Base-by-base conservation (phyloP, 2,888 invertebrate species). In the Tuta absoluta region DNA sequence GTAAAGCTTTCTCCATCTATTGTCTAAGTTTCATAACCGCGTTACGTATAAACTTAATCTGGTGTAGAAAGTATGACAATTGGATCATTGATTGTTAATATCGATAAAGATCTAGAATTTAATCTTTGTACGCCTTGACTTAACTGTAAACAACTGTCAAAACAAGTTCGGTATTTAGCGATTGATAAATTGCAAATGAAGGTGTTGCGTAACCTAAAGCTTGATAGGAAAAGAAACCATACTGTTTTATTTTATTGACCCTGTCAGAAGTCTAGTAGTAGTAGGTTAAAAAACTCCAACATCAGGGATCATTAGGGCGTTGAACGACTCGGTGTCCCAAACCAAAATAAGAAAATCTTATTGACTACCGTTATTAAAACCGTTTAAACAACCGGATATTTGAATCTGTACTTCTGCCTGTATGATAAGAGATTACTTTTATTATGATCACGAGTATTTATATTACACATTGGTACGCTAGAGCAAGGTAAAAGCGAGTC, bases 51-150 rank as follows among this genome's bases (percentile, higher is more conserved):
- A 68, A 72, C 75, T 78, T 83, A 82, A 84, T 84, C 82, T 75
- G 66, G 68, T 72, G 72, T 86, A 80, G 86, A 86, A 86, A 87
- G 86, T 85, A 78, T 77, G 76, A 81, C 79, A 85, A 81, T 80
- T 74, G 74, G 79, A 77, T 80, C 72, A 65, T 17, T 38, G 62
- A 62, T 62, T 59, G 59, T 63, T 67, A 49, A 62, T 65, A 66
- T 66, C 66, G 66, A 68, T 66, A 64, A 45, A 60, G 48, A 56
- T 49, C 12, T 21, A 21, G 60, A 45, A 60, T 60, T 60, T 45
- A 45, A 45, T 1, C n/a, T 45, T 45, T 60, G 60, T 45, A 45
- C 45, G 60, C 19, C 59, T 24, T 23, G 23, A 12, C 23, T 24
- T 53, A 53, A 23, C 51, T n/a, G 0, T 33, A 33, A 56, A 5